A percentile compares a stretch with the other conserved stretches of the same genome.
phyloP scores from a whole-genome alignment of 2,113 vertebrate species.

The Riparia riparia region DNA sequence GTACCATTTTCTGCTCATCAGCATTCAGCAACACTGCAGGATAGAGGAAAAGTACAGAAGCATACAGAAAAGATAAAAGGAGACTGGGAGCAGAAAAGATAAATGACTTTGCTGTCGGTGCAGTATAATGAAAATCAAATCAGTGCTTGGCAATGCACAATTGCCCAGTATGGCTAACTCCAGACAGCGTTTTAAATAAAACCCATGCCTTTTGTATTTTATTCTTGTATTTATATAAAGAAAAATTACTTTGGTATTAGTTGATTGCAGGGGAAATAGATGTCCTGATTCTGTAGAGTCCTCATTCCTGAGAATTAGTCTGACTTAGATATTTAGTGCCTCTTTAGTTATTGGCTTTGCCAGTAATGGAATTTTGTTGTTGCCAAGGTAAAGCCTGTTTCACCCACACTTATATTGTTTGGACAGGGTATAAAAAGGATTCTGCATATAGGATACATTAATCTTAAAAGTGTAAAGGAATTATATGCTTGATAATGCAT shows the following conservation, averaged over 20 bases:
- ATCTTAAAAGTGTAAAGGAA: background rate
- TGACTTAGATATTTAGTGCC: background rate
- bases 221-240: slow-evolving; percentile 68
- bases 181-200: slow-evolving; percentile 71
- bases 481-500: background rate
- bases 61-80: slow-evolving; percentile 63
- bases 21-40: slow-evolving; percentile 56
- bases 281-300: background rate
- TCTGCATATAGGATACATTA: background rate
- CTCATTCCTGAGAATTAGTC: background rate
- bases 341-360: background rate
- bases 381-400: background rate
- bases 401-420: background rate
- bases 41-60: slow-evolving; percentile 44
- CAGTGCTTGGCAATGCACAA: slow-evolving; percentile 27
- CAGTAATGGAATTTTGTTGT: background rate
- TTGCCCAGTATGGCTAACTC: slow-evolving; percentile 42
- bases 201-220: slow-evolving; percentile 67
- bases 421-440: background rate
- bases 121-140: slow-evolving; percentile 70
- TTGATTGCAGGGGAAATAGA: slow-evolving; percentile 69
- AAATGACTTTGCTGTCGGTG: slow-evolving; percentile 55
- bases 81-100: slow-evolving; percentile 57
- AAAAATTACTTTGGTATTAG: slow-evolving; percentile 71
- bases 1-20: slow-evolving; percentile 55